Conservation (phyloP, 2,797 vertebrate genomes). For the Urocyon cinereoargenteus region DNA sequence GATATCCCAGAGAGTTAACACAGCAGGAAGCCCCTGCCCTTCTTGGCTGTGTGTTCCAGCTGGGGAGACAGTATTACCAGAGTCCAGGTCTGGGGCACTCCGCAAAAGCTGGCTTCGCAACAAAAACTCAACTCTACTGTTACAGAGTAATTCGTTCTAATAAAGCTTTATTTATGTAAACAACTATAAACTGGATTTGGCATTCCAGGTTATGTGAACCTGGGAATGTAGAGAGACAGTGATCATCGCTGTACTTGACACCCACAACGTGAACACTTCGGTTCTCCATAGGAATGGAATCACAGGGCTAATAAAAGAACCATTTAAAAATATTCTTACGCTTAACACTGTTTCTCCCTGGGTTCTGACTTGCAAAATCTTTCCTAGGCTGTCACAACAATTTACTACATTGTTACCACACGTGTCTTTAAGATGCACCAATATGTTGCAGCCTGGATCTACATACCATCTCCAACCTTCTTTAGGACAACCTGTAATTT, state of each 20-base stretch:
- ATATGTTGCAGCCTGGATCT: neutral
- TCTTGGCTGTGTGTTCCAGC: neutral
- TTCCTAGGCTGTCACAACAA: neutral
- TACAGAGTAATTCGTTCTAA: neutral
- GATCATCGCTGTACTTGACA: neutral
- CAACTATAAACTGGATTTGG: neutral
- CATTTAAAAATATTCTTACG: neutral
- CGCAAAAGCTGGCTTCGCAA: neutral
- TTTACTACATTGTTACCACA: neutral
- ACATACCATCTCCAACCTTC: neutral
- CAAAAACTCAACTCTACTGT: neutral
- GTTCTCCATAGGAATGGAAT: neutral
- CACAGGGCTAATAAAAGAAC: neutral
- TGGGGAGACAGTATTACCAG: neutral
- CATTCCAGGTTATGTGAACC: neutral
- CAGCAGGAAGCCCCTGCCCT: rapidly evolving
- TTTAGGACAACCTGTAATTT: constrained; percentile 18
- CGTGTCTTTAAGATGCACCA: neutral
- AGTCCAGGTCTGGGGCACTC: neutral
- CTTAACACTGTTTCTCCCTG: neutral
- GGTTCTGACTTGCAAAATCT: neutral
- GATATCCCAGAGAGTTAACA: neutral
- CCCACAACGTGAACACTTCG: neutral
- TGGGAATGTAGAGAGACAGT: neutral
- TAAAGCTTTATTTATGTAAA: neutral